phyloP scores from a whole-genome alignment of 2,888 invertebrate genomes.

The Nemapogon koenigi region DNA sequence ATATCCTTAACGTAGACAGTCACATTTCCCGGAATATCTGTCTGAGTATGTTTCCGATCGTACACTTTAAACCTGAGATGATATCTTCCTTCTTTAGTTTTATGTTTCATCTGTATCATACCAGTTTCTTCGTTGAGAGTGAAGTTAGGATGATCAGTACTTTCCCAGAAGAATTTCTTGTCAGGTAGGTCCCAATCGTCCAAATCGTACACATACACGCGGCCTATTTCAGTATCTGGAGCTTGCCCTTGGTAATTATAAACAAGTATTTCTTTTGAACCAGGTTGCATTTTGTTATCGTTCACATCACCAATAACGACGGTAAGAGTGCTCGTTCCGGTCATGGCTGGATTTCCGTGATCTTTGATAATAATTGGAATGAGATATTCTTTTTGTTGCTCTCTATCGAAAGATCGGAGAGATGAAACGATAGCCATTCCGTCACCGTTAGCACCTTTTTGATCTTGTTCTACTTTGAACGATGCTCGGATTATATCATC shows the following conservation, averaged over 20 bases:
- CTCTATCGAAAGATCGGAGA: conserved; percentile 90
- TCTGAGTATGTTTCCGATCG: conserved; percentile 93
- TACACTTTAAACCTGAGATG: conserved; percentile 86
- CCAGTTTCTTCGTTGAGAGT: conserved; percentile 91
- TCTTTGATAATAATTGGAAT: conserved; percentile 98
- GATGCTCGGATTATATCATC: conserved; percentile 93
- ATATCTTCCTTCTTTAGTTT: conserved; percentile 87
- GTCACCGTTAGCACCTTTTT: conserved; percentile 96
- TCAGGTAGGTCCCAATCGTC: conserved; percentile 99
- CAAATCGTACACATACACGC: conserved; percentile 95
- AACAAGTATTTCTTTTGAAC: conserved; percentile 95
- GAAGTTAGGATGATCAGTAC: conserved; percentile 84
- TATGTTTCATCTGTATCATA: conserved; percentile 94
- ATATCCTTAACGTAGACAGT: conserved; percentile 94
- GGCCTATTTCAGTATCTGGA: conserved; percentile 89
- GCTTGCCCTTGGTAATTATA: conserved; percentile 95
- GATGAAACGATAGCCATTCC: conserved; percentile 98
- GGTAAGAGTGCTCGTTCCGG: conserved; percentile 93
- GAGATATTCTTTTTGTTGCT: conserved; percentile 94
- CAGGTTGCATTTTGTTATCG: conserved; percentile 98
- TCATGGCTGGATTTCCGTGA: conserved; percentile 95
- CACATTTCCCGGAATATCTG: conserved; percentile 95
- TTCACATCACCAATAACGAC: conserved; percentile 98
- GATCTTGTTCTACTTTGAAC: conserved; percentile 96
- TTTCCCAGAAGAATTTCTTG: conserved; percentile 96